phyloP scores from a whole-genome alignment of 2,113 vertebrate species.

The Nothobranchius furzeri region DNA sequence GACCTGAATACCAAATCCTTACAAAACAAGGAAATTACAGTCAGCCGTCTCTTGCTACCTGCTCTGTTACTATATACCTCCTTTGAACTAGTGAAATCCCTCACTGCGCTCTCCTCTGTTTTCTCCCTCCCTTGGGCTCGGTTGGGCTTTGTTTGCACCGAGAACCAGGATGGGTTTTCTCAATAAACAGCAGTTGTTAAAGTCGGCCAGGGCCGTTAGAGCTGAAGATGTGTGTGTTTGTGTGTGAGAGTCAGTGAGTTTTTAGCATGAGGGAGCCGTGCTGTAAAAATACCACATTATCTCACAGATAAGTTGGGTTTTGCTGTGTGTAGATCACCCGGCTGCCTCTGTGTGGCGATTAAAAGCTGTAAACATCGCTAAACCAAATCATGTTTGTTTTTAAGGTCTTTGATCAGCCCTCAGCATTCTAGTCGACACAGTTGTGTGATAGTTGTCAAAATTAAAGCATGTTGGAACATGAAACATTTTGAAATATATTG shows the following conservation, averaged over 20 bases:
- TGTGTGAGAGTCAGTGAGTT: slow-evolving; percentile 5
- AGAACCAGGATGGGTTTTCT: slow-evolving; percentile 52
- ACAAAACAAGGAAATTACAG: slow-evolving; percentile 30
- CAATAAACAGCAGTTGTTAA: slow-evolving; percentile 50
- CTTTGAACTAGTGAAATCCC: slow-evolving; percentile 16
- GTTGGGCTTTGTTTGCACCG: slow-evolving; percentile 53
- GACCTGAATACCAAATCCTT: not conserved
- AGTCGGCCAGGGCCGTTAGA: slow-evolving; percentile 23
- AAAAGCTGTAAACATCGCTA: not conserved
- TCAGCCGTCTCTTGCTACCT: slow-evolving; percentile 6
- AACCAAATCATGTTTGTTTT: not conserved
- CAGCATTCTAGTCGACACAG: not conserved
- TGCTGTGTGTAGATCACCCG: slow-evolving; percentile 28
- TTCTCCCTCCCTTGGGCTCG: slow-evolving; percentile 36
- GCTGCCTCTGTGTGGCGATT: slow-evolving; percentile 1
- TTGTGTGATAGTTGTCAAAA: not conserved
- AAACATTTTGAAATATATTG: not conserved
- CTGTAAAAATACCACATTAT: slow-evolving; percentile 54
- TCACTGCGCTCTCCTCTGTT: not conserved
- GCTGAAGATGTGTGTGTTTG: slow-evolving; percentile 15
- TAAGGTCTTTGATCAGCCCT: not conserved
- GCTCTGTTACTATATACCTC: slow-evolving; percentile 4
- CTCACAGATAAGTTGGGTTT: slow-evolving; percentile 28
- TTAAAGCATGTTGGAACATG: not conserved
- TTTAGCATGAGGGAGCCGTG: slow-evolving; percentile 4